Evolutionary conservation across 2,113 vertebrate genomes (phyloP).

Genomic region (Stegastes partitus): DNA sequence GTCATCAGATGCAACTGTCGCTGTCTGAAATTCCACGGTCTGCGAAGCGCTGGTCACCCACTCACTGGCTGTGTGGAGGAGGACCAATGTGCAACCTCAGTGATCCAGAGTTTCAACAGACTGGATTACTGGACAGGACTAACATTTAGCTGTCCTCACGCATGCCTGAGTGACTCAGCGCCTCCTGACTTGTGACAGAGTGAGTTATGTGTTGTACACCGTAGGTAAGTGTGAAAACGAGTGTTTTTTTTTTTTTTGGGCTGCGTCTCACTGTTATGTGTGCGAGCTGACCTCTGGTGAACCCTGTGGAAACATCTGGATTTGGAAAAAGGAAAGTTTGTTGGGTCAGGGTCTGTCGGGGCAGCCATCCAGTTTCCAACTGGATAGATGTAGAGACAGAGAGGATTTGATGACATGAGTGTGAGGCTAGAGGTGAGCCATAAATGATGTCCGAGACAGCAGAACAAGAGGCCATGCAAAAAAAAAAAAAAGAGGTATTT

Average conservation of each 20-base stretch:
- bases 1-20: slow-evolving; percentile 46
- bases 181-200: slow-evolving; percentile 44
- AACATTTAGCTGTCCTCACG: slow-evolving; percentile 37
- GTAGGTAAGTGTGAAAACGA: slow-evolving; percentile 13
- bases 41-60: slow-evolving; percentile 41
- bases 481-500: no score
- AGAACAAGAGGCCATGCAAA: background rate
- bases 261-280: background rate
- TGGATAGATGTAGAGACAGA: background rate
- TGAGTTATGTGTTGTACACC: background rate
- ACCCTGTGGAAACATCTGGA: slow-evolving; percentile 68
- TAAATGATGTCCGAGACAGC: background rate
- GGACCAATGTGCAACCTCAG: slow-evolving; percentile 30
- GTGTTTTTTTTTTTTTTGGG: background rate
- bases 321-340: slow-evolving; percentile 34
- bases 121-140: slow-evolving; percentile 54
- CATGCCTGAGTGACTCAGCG: slow-evolving; percentile 71
- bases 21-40: slow-evolving; percentile 29
- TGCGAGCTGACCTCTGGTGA: slow-evolving; percentile 57
- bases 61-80: slow-evolving; percentile 44
- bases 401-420: slow-evolving; percentile 12
- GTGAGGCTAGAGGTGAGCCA: background rate
- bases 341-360: slow-evolving; percentile 40
- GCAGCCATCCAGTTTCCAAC: slow-evolving; percentile 46
- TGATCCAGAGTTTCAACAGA: slow-evolving; percentile 58